These are phyloP conservation scores for Pteromalus puparum DNA, from an alignment of 1,140 invertebrate species.

Conservation along the genomic window DNA sequence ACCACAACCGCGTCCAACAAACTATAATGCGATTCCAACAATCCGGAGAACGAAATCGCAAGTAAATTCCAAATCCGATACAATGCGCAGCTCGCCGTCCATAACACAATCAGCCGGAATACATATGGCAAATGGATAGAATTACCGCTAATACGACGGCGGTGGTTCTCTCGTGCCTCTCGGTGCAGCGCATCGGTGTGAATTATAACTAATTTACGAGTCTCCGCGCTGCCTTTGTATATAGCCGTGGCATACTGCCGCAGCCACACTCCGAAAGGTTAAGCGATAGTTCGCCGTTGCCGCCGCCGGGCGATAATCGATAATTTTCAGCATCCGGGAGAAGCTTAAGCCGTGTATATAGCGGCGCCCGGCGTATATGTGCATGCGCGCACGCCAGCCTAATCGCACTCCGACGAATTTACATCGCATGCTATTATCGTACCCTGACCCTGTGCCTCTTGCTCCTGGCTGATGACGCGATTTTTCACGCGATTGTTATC, in stretches of 20 bases:
- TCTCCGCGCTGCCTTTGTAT: neutral
- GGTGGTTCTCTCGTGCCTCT: neutral
- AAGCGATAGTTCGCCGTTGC: neutral
- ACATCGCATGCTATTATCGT: conserved; percentile 18
- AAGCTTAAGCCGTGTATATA: neutral
- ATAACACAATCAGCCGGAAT: too few species aligned
- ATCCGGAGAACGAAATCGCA: neutral
- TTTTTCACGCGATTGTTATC: neutral
- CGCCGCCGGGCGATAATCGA: conserved; percentile 34
- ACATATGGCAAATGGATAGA: conserved; percentile 15
- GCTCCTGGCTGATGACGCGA: neutral
- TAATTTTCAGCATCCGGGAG: conserved; percentile 45
- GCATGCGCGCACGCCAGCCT: neutral
- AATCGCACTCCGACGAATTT: conserved; percentile 26
- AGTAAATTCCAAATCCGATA: neutral
- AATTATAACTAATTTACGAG: conserved; percentile 25
- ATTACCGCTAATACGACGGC: conserved; percentile 14
- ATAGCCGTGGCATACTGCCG: too few species aligned
- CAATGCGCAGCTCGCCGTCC: neutral
- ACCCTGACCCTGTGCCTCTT: neutral
- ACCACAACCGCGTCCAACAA: too few species aligned
- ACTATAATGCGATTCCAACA: too few species aligned
- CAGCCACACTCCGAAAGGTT: neutral
- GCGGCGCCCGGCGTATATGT: neutral
- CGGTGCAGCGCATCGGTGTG: neutral